Evolutionary conservation across 2,113 vertebrate species (phyloP).

Genomic region (Sceloporus tristichus): DNA sequence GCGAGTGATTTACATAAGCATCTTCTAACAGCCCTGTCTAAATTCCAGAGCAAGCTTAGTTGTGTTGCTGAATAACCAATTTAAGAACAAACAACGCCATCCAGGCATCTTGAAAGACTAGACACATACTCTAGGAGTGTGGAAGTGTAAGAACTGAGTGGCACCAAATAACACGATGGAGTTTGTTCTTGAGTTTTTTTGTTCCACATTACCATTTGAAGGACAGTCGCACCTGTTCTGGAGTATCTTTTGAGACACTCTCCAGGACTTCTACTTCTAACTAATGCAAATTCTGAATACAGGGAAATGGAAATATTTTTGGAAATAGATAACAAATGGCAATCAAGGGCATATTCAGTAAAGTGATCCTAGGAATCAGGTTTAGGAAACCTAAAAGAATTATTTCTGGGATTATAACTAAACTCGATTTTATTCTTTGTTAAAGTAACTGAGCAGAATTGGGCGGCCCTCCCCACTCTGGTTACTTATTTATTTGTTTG

Average conservation of each 20-base stretch:
- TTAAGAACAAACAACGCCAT: slow-evolving; percentile 7
- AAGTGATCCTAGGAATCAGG: not conserved
- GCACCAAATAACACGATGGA: not conserved
- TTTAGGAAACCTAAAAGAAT: not conserved
- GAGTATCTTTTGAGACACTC: not conserved
- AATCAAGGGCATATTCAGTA: not conserved
- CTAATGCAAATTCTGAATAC: not conserved
- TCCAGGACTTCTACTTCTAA: not conserved
- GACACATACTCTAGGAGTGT: not conserved
- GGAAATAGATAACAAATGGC: not conserved
- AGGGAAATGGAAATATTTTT: not conserved
- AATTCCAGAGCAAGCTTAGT: not conserved
- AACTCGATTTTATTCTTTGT: not conserved
- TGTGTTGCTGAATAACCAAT: not conserved
- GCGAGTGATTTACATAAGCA: slow-evolving; percentile 23
- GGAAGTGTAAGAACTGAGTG: not conserved
- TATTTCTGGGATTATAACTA: not conserved
- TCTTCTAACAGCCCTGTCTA: not conserved
- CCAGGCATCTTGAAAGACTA: not conserved
- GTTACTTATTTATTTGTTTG: too few relatives aligned
- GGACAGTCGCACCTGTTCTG: not conserved
- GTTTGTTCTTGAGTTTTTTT: not conserved
- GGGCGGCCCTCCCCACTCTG: not conserved
- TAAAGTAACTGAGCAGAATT: not conserved
- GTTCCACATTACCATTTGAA: not conserved